Conservation (phyloP, 2,888 invertebrate species). For the Melikaiella ostensackeni region DNA sequence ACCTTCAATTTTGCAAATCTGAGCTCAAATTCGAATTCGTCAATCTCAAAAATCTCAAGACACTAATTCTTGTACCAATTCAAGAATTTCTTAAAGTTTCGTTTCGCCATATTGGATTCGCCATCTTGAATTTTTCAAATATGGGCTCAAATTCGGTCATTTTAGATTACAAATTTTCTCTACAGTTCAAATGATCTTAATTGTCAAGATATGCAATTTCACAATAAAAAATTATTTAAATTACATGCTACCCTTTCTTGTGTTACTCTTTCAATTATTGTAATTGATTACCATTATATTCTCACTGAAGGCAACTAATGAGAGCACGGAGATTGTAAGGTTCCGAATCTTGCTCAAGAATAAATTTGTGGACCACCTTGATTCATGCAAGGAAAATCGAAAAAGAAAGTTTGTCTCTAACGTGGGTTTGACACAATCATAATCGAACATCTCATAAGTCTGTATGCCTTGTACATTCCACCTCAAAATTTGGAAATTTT, state of each 20-base stretch:
- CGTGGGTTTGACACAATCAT: background rate
- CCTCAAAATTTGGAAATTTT: background rate
- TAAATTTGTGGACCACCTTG: slow-evolving; percentile 11
- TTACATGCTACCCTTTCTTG: background rate
- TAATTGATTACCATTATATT: background rate
- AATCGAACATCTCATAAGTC: background rate
- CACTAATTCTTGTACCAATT: too few species aligned
- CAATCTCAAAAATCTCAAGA: too few species aligned
- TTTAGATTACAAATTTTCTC: too few species aligned
- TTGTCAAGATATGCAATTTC: too few species aligned
- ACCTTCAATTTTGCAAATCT: too few species aligned
- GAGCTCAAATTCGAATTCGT: too few species aligned
- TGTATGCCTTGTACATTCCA: background rate
- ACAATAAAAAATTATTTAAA: background rate
- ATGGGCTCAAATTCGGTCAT: too few species aligned
- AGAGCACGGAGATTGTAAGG: slow-evolving; percentile 9
- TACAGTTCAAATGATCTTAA: too few species aligned
- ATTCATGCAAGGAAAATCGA: background rate
- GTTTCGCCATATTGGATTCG: too few species aligned
- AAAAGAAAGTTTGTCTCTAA: background rate
- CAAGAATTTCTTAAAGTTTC: too few species aligned
- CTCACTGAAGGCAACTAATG: background rate
- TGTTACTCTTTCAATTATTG: background rate
- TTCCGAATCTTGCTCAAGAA: slow-evolving; percentile 1
- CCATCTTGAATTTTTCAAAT: too few species aligned